Base-by-base conservation (phyloP, 2,113 vertebrate species). In the Melanerpes formicivorus region DNA sequence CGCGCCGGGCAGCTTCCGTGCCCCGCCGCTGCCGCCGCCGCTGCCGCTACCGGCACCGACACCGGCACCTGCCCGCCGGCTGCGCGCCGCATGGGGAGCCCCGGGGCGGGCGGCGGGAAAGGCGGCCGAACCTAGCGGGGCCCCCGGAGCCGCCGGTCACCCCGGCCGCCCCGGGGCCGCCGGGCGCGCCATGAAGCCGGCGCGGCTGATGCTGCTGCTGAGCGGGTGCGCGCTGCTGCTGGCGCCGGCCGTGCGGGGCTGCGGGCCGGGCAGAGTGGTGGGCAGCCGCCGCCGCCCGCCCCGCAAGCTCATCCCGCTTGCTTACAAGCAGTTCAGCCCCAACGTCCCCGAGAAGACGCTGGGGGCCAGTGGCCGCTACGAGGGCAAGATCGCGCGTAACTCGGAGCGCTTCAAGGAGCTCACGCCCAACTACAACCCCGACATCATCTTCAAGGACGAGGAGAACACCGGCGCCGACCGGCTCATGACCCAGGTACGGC, bases 391-490 rank as follows among this genome's bases (percentile, higher is more conserved):
- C 71, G 98, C 98, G 73, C 98, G 99, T 95, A 98, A 96, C 96
- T 99, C 99, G 15, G 99, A 99, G 95, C 98, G 99, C 91, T 99
- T 99, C 96, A 99, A 99, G 96, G 99, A 99, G 90, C 98, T 99
- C 90, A 99, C 98, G 62, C 99, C 99, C 80, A 99, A 99, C 97
- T 99, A 99, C 97, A 99, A 99, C 91, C 98, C 99, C 76, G 99
- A 99, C 96, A 99, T 99, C 93, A 99, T 99, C 97, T 99, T 99
- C 98, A 99, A 99, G 96, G 99, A 99, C 98, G 99, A 99, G 95
- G 99, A 99, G 98, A 99, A 99, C 97, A 99, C 99, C 14, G 99
- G 99, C 42, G 99, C 99, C 7, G 99, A 99, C 97, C 97, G 99
- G 73, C 98, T 99, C 90, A 99, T 99, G 99, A 99, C 99, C 94